phyloP scores from a whole-genome alignment of 1,140 invertebrate genomes.

The Mylabris phalerata region DNA sequence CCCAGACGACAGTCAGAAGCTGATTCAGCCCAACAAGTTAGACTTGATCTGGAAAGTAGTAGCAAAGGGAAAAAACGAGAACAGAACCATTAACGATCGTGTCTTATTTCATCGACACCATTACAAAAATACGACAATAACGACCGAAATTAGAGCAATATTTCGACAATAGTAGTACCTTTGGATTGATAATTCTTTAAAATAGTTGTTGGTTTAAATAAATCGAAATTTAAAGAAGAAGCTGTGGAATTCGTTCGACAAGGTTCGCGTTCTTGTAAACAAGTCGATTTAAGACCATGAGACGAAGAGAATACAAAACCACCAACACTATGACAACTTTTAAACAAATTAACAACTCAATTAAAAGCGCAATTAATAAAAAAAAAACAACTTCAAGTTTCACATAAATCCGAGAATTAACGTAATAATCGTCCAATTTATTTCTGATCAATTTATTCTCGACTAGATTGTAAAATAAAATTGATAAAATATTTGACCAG shows the following conservation, averaged over 20 bases:
- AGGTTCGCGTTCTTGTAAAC: slow-evolving; percentile 2
- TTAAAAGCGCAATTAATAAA: slow-evolving; percentile 1
- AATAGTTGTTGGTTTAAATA: too few relatives aligned
- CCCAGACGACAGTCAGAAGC: slow-evolving; percentile 9
- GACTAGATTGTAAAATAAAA: too few relatives aligned
- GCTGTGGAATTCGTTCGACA: too few relatives aligned
- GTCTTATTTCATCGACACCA: slow-evolving; percentile 19
- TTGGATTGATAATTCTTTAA: too few relatives aligned
- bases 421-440: too few relatives aligned
- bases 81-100: slow-evolving; percentile 21
- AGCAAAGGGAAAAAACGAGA: background rate
- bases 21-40: slow-evolving; percentile 5
- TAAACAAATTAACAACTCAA: slow-evolving; percentile 13
- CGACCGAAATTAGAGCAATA: background rate
- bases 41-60: background rate
- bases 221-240: background rate
- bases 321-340: slow-evolving; percentile 3
- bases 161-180: too few relatives aligned
- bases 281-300: background rate
- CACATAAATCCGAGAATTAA: too few relatives aligned
- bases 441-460: too few relatives aligned
- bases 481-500: too few relatives aligned
- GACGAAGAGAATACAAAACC: background rate
- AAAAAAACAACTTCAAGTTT: too few relatives aligned
- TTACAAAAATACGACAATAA: background rate